Evolutionary conservation across 2,888 invertebrate species (phyloP).

Genomic region (Metallyticus violacea): DNA sequence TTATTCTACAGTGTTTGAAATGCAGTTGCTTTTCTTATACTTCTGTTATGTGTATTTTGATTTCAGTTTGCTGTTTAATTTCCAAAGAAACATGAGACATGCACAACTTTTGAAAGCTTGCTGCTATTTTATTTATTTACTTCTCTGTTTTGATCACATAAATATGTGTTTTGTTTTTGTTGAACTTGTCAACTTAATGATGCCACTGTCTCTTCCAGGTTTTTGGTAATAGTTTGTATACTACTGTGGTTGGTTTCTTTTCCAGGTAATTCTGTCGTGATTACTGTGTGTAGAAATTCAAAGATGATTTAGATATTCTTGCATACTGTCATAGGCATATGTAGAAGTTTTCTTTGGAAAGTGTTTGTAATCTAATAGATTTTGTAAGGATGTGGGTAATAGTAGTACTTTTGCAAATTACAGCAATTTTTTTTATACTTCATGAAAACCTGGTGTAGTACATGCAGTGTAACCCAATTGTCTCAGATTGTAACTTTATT

Average conservation of each 20-base stretch:
- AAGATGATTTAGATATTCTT: background rate
- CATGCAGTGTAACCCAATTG: background rate
- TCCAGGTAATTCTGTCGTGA: background rate
- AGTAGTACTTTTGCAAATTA: background rate
- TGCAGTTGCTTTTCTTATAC: background rate
- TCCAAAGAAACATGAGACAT: background rate
- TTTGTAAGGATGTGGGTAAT: background rate
- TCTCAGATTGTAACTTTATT: background rate
- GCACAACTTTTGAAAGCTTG: background rate
- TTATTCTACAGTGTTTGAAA: background rate
- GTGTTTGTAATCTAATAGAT: background rate
- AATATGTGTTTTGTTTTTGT: background rate
- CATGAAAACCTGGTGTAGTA: background rate
- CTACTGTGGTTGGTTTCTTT: background rate
- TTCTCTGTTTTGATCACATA: background rate
- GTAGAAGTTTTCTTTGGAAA: background rate
- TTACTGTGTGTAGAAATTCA: background rate
- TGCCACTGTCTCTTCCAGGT: background rate
- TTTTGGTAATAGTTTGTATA: background rate
- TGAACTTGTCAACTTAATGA: background rate
- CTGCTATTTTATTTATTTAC: background rate
- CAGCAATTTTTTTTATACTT: background rate
- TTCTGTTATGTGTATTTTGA: background rate
- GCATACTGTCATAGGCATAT: background rate
- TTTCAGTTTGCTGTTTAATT: background rate